These are phyloP conservation scores for Lepidothrix coronata DNA, from an alignment of 2,113 vertebrate species.

Conservation along the genomic window DNA sequence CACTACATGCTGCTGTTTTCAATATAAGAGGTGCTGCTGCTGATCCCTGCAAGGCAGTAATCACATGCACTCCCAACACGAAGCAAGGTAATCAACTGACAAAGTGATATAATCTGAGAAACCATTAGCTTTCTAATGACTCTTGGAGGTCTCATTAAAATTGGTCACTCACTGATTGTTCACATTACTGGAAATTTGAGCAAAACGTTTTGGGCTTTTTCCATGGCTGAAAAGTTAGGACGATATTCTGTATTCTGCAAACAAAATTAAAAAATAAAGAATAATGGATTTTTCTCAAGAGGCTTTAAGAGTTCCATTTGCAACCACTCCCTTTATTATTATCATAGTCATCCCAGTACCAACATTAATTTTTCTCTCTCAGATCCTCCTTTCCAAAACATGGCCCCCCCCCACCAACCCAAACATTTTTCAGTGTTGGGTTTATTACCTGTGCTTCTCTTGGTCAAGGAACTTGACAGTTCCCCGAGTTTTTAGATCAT, in stretches of 20 bases:
- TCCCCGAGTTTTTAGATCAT: neutral
- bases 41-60: neutral
- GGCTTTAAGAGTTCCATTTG: neutral
- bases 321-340: neutral
- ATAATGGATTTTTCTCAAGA: neutral
- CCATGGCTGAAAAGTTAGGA: neutral
- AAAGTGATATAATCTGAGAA: constrained; percentile 15
- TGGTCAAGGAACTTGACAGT: neutral
- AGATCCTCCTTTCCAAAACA: neutral
- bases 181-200: constrained; percentile 8
- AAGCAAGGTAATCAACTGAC: constrained; percentile 24
- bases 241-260: neutral
- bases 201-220: neutral
- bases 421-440: neutral
- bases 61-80: neutral
- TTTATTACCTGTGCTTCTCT: neutral
- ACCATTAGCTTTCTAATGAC: constrained; percentile 34
- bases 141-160: constrained; percentile 45
- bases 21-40: neutral
- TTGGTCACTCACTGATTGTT: constrained; percentile 7
- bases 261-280: constrained; percentile 5
- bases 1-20: neutral
- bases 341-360: neutral
- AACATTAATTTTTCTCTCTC: neutral
- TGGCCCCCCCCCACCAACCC: rapidly evolving